A percentile compares a stretch with the other conserved stretches of the same genome.
phyloP scores from a whole-genome alignment of 92 coral and sea anemone species.

The Epizoanthus rinbou region DNA sequence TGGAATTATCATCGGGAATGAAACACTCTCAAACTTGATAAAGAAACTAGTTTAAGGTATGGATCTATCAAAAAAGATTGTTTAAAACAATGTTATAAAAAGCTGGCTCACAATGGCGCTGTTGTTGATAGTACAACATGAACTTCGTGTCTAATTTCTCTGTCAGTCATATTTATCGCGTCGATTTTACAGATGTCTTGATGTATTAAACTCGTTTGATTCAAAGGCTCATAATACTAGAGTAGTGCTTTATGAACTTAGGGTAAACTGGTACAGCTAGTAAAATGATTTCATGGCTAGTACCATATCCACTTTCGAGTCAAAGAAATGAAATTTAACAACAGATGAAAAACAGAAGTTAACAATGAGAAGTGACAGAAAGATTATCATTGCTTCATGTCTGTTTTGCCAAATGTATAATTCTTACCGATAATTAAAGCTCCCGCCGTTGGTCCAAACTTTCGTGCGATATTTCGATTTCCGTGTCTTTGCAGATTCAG shows the following conservation, averaged over 20 bases:
- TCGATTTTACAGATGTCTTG: neutral
- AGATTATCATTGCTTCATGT: neutral
- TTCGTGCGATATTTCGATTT: neutral
- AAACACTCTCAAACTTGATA: neutral
- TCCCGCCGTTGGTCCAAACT: neutral
- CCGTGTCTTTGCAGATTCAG: neutral
- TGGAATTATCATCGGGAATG: neutral
- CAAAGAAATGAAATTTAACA: neutral
- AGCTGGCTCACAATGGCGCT: neutral
- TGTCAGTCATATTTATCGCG: neutral
- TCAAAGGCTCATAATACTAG: neutral
- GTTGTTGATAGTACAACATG: neutral
- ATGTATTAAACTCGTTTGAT: neutral
- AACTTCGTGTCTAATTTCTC: neutral
- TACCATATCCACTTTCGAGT: neutral
- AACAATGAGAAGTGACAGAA: conserved; percentile 2
- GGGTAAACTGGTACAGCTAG: neutral
- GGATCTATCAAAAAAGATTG: neutral
- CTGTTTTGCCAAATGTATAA: neutral
- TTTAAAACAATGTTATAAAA: neutral
- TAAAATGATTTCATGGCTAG: neutral
- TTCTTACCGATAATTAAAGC: conserved; percentile 2
- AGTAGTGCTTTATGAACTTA: neutral
- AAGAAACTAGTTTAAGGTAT: neutral
- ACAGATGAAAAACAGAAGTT: conserved; percentile 4